phyloP scores from a whole-genome alignment of 2,113 vertebrate species.

The Corythoichthys haematopterus region DNA sequence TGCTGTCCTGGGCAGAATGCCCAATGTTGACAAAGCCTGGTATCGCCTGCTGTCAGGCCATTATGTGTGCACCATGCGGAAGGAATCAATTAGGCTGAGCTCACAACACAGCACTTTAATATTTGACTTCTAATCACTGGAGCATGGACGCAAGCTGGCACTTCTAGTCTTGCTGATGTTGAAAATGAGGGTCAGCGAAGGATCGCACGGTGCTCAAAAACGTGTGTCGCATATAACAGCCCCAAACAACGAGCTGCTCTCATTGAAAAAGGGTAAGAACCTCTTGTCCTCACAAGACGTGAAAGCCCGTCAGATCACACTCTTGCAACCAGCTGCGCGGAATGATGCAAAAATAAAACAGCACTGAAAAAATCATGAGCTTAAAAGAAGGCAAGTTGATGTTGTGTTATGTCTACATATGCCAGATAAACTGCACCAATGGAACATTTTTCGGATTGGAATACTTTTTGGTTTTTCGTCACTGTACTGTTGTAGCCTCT shows the following conservation, averaged over 20 bases:
- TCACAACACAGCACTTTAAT: conserved; percentile 70
- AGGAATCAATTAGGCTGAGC: conserved; percentile 71
- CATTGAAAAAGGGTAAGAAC: conserved; percentile 24
- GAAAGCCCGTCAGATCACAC: conserved; percentile 36
- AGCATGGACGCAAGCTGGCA: conserved; percentile 42
- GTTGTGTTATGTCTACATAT: conserved; percentile 25
- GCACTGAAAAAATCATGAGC: conserved; percentile 21
- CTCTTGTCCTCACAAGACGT: conserved; percentile 32
- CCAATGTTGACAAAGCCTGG: conserved; percentile 72
- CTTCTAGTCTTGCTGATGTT: conserved; percentile 45
- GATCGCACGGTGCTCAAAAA: conserved; percentile 10
- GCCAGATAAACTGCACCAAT: conserved; percentile 43
- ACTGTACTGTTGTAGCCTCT: conserved; percentile 28
- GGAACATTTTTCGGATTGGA: conserved; percentile 50
- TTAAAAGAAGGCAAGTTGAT: conserved; percentile 30
- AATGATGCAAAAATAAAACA: conserved; percentile 22
- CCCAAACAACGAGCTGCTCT: conserved; percentile 27
- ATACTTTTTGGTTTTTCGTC: conserved; percentile 40
- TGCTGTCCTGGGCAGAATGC: conserved; percentile 63
- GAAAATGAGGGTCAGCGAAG: conserved; percentile 53
- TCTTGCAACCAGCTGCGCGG: conserved; percentile 47
- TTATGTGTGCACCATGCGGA: conserved; percentile 64
- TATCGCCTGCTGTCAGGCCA: conserved; percentile 73
- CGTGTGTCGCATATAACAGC: conserved; percentile 19
- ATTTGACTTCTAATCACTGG: conserved; percentile 71